Evolutionary conservation across 2,888 invertebrate genomes (phyloP).

Genomic region (Itoplectis maculator): DNA sequence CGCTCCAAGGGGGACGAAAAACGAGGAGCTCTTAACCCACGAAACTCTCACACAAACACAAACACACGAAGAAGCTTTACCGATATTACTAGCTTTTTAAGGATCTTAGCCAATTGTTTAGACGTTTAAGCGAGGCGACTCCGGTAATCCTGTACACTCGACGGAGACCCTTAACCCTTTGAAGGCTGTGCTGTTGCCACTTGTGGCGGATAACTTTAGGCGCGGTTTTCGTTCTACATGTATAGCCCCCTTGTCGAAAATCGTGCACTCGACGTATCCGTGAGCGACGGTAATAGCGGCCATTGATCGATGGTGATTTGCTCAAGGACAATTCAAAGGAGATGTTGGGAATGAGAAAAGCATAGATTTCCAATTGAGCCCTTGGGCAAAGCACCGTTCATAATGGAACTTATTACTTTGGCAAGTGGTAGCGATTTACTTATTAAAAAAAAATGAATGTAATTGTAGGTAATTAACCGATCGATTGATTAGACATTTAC

Average conservation of each 20-base stretch:
- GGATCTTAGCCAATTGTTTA: conserved; percentile 57
- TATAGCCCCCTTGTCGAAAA: not conserved
- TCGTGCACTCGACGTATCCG: conserved; percentile 2
- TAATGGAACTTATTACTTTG: not conserved
- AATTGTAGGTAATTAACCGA: too few relatives aligned
- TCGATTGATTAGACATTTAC: not conserved
- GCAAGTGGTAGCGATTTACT: not conserved
- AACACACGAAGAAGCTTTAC: conserved; percentile 50
- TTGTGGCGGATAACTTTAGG: conserved; percentile 13
- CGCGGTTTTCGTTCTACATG: conserved; percentile 9
- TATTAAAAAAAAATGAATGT: not conserved
- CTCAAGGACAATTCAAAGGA: not conserved
- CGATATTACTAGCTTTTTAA: conserved; percentile 61
- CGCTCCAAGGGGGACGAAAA: not conserved
- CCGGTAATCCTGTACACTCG: conserved; percentile 27
- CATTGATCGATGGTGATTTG: not conserved
- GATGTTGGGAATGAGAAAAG: not conserved
- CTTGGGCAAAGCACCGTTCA: not conserved
- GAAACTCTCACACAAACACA: not conserved
- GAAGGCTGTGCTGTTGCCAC: conserved; percentile 14
- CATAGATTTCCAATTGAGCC: not conserved
- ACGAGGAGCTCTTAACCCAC: conserved; percentile 11
- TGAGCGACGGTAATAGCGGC: not conserved
- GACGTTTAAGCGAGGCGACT: conserved; percentile 9
- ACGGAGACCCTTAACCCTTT: conserved; percentile 37